Conservation (phyloP, 2,888 invertebrate genomes). For the Caenorhabditis sp. region DNA sequence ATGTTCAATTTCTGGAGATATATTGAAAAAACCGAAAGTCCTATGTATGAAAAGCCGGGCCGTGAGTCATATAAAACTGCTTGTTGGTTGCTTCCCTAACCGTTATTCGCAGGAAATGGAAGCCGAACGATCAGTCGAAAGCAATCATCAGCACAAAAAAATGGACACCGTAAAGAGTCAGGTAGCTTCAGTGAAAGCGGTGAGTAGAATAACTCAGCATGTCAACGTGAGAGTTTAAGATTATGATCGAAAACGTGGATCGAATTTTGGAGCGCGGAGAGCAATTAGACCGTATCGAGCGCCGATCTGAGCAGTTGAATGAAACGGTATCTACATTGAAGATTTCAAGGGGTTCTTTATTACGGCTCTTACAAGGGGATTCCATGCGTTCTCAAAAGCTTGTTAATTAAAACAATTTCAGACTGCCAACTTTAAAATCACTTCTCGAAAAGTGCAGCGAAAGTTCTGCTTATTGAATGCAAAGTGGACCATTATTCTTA, state of each 20-base stretch:
- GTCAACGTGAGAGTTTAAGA: slow-evolving; percentile 32
- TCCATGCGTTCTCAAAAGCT: neutral
- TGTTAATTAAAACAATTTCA: slow-evolving; percentile 21
- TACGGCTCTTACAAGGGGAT: neutral
- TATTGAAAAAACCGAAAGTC: slow-evolving; percentile 3
- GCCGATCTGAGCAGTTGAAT: slow-evolving; percentile 68
- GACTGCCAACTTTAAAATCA: slow-evolving; percentile 67
- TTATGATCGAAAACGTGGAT: slow-evolving; percentile 76
- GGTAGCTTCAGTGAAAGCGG: slow-evolving; percentile 66
- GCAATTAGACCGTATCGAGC: slow-evolving; percentile 72
- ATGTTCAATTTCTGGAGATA: too few species aligned
- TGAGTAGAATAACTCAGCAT: slow-evolving; percentile 6
- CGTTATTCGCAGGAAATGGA: slow-evolving; percentile 53
- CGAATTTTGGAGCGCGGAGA: slow-evolving; percentile 76
- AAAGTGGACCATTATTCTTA: slow-evolving; percentile 75
- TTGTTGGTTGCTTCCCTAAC: too few species aligned
- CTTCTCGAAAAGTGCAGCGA: slow-evolving; percentile 71
- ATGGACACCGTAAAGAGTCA: slow-evolving; percentile 55
- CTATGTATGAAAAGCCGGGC: neutral
- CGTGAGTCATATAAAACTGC: too few species aligned
- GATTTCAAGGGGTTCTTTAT: neutral
- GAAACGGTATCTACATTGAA: slow-evolving; percentile 56
- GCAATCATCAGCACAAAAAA: slow-evolving; percentile 16
- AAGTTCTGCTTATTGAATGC: slow-evolving; percentile 72
- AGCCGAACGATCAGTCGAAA: slow-evolving; percentile 13